A percentile compares a stretch with the other conserved stretches of the same genome.
These are phyloP conservation scores for Caenorhabditis sp. DNA, from an alignment of 2,888 invertebrate species.

Conservation along the genomic window DNA sequence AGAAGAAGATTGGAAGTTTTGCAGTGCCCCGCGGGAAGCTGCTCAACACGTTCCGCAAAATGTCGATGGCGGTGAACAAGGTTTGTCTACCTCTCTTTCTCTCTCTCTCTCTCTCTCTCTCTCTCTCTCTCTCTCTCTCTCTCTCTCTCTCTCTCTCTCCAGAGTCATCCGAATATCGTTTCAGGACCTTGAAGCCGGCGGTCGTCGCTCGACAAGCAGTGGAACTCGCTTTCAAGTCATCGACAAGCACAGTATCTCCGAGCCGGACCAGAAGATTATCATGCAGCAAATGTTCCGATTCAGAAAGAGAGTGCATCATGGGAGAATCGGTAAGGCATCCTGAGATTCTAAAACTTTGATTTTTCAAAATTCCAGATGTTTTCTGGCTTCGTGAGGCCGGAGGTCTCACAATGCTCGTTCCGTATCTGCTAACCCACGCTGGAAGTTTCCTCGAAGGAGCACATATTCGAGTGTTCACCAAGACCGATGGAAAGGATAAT, in stretches of 20 bases:
- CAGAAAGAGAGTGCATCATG: conserved; percentile 50
- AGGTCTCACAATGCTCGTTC: conserved; percentile 64
- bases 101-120: too few relatives aligned
- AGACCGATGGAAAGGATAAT: conserved; percentile 56
- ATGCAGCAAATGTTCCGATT: conserved; percentile 66
- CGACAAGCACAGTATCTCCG: conserved; percentile 54
- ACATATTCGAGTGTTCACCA: conserved; percentile 64
- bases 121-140: too few relatives aligned
- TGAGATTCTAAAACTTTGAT: too few relatives aligned
- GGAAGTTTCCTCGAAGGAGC: conserved; percentile 65
- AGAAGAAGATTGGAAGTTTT: not conserved
- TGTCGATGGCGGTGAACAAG: conserved; percentile 63
- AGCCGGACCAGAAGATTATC: conserved; percentile 57
- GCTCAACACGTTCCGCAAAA: conserved; percentile 60
- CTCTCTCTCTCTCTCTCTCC: too few relatives aligned
- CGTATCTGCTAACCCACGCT: conserved; percentile 59
- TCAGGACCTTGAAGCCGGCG: conserved; percentile 42
- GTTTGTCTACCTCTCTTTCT: too few relatives aligned
- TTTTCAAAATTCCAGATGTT: conserved; percentile 67
- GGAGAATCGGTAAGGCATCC: conserved; percentile 55
- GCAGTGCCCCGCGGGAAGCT: conserved; percentile 48
- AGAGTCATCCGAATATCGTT: not conserved
- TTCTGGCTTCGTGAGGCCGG: conserved; percentile 67
- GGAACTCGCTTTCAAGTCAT: conserved; percentile 58
- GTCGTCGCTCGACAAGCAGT: conserved; percentile 24